These are phyloP conservation scores for Vulpes lagopus DNA, from an alignment of 2,113 vertebrate genomes.

Conservation along the genomic window DNA sequence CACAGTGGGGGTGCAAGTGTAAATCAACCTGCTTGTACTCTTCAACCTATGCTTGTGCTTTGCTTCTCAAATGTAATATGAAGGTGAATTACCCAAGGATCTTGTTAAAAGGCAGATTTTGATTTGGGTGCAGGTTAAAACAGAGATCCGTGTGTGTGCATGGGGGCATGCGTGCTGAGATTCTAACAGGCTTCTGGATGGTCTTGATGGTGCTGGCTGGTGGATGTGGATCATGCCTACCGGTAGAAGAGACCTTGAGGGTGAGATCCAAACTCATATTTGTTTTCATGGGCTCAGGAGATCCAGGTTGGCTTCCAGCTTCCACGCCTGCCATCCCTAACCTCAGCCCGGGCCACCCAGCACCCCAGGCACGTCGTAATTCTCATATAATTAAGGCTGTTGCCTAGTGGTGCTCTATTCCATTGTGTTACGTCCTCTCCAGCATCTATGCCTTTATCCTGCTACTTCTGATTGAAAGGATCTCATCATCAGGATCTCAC, in stretches of 20 bases:
- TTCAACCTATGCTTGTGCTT: neutral
- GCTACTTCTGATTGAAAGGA: neutral
- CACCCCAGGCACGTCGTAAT: neutral
- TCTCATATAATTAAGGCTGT: neutral
- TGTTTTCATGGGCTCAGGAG: too few relatives aligned
- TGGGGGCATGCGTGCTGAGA: rapidly evolving
- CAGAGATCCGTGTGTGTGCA: rapidly evolving
- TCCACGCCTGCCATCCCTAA: neutral
- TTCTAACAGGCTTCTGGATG: neutral
- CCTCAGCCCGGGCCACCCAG: too few relatives aligned
- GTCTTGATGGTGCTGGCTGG: rapidly evolving
- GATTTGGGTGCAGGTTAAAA: neutral
- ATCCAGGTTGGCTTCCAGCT: too few relatives aligned
- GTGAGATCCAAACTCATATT: neutral
- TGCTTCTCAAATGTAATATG: neutral
- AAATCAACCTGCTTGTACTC: too few relatives aligned
- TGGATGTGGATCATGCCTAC: rapidly evolving
- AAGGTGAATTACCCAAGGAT: neutral
- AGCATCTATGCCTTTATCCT: neutral
- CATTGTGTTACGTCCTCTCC: rapidly evolving
- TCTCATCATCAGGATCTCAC: neutral
- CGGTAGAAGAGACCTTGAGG: neutral
- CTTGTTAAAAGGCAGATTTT: neutral
- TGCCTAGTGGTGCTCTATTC: neutral
- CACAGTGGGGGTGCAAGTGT: neutral